Base-by-base conservation (phyloP, 2,888 invertebrate genomes). In the Chromoteleia sp. region DNA sequence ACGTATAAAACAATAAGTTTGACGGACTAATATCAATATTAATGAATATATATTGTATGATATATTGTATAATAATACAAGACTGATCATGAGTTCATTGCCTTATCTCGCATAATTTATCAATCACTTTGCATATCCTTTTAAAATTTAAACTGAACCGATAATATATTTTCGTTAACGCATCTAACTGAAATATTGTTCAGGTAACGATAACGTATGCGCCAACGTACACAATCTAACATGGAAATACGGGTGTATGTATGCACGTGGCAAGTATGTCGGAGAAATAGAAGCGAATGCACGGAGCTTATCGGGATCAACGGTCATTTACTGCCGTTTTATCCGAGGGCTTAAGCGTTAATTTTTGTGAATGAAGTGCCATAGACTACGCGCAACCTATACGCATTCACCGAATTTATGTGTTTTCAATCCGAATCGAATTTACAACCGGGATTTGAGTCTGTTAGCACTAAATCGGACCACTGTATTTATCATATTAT, bases 321-420 rank as follows among this genome's bases (percentile, higher is more conserved):
- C 71, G 84, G 80, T 82, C 84, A 84, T 84, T 84, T 84, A 82
- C 82, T 84, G 68, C 82, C 71, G 77, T 78, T 83, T 83, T 83
- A 83, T 83, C 83, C 82, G 50, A 14, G 78, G 75, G 87, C 85
- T 88, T 89, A 88, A 87, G 81, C 86, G 86, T 84, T 89, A 88
- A 89, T 88, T 89, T 89, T 89, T 90, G 70, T 85, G 86, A 87
- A 87, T 88, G 85, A 88, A 88, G 86, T 86, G 83, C 86, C 79
- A 85, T 77, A 75, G 82, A 79, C 80, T 78, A 81, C 50, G 82
- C 78, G 58, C 65, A 52, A 68, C 74, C 80, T 48, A 54, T 61
- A 73, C 84, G 84, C 84, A 85, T 86, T 87, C 84, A 85, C 78
- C 68, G 81, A 87, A 88, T 89, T 89, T 89, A 89, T 87, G 86